Conservation (phyloP, 2,797 vertebrate genomes). For the Anas capensis region DNA sequence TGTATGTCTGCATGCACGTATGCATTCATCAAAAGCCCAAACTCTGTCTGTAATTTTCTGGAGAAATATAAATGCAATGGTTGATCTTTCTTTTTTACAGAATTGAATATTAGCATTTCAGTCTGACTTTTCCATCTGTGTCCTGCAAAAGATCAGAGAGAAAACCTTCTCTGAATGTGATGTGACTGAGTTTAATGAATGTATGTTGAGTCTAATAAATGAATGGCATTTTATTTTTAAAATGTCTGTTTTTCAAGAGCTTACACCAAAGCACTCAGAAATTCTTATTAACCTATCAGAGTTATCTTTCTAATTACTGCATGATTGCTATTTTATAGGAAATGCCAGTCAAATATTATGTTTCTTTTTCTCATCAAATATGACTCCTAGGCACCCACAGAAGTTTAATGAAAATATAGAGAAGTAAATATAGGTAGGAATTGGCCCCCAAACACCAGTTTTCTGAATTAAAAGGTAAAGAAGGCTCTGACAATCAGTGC, state of each 20-base stretch:
- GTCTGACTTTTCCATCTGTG: not conserved
- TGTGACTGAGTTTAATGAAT: not conserved
- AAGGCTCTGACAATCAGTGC: not conserved
- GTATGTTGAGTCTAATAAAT: not conserved
- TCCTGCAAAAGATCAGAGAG: not conserved
- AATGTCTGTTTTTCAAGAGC: not conserved
- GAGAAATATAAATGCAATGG: not conserved
- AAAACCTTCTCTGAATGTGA: not conserved
- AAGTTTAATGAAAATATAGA: not conserved
- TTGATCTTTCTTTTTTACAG: constrained; percentile 7
- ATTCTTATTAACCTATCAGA: constrained; percentile 28
- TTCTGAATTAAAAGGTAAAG: constrained; percentile 1
- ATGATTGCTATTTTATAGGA: not conserved
- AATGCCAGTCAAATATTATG: not conserved
- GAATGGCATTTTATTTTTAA: not conserved
- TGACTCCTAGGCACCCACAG: not conserved
- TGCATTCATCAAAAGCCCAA: not conserved
- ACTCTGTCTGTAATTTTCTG: not conserved
- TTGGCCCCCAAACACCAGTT: not conserved
- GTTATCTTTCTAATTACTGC: not conserved
- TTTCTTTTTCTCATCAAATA: not conserved
- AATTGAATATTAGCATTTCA: constrained; percentile 39
- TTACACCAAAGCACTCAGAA: not conserved
- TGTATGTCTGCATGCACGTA: not conserved
- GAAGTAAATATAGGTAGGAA: not conserved